phyloP scores from a whole-genome alignment of 2,888 invertebrate genomes.

The Lottia scabra region DNA sequence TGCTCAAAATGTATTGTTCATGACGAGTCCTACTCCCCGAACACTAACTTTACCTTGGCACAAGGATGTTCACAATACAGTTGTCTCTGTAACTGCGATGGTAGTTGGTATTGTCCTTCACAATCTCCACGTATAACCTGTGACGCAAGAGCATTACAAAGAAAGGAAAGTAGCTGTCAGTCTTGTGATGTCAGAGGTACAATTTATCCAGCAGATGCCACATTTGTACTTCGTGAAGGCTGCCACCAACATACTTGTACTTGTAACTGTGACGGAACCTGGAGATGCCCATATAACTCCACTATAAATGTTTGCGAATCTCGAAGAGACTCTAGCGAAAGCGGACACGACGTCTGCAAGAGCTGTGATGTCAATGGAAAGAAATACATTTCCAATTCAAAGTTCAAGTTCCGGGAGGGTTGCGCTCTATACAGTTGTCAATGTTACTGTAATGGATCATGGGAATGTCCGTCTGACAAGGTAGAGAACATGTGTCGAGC shows the following conservation, averaged over 20 bases:
- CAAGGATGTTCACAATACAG: conserved; percentile 36
- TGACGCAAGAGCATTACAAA: conserved; percentile 19
- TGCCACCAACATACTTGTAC: conserved; percentile 48
- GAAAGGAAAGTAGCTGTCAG: conserved; percentile 14
- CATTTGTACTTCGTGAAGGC: conserved; percentile 44
- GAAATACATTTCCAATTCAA: conserved; percentile 27
- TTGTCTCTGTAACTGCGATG: conserved; percentile 55
- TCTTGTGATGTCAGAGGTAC: conserved; percentile 28
- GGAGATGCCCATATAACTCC: conserved; percentile 46
- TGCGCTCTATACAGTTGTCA: conserved; percentile 44
- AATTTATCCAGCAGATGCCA: conserved; percentile 30
- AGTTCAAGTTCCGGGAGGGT: conserved; percentile 40
- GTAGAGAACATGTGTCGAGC: conserved; percentile 20
- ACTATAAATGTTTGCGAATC: conserved; percentile 38
- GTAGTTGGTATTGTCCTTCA: conserved; percentile 43
- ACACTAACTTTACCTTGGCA: conserved; percentile 31
- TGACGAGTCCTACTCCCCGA: conserved; percentile 35
- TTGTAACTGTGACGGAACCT: conserved; percentile 50
- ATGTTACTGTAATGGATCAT: conserved; percentile 48
- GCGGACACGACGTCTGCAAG: not conserved
- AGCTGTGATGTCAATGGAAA: conserved; percentile 24
- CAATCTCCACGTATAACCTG: conserved; percentile 30
- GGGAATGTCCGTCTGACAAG: conserved; percentile 40
- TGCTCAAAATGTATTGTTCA: conserved; percentile 50
- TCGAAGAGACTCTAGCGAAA: conserved; percentile 16